Evolutionary conservation across 2,888 invertebrate genomes (phyloP).

Genomic region (Drosophila birchii): DNA sequence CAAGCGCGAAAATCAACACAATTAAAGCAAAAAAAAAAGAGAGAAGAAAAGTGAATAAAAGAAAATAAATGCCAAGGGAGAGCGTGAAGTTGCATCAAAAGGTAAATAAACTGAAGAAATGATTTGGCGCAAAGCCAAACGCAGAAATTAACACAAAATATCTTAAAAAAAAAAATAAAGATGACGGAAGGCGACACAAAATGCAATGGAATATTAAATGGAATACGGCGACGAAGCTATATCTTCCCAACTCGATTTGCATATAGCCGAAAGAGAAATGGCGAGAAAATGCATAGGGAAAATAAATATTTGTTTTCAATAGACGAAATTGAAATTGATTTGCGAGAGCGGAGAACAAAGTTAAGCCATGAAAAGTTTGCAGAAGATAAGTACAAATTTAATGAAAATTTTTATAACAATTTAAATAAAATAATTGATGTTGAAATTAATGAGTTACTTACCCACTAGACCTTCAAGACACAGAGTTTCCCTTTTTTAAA

Average conservation of each 20-base stretch:
- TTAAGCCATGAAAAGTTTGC: background rate
- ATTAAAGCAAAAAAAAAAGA: slow-evolving; percentile 17
- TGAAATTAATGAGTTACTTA: background rate
- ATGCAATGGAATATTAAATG: slow-evolving; percentile 18
- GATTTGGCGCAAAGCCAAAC: slow-evolving; percentile 30
- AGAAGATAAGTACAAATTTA: background rate
- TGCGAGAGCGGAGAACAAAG: background rate
- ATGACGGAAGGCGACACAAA: slow-evolving; percentile 35
- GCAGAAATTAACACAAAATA: slow-evolving; percentile 30
- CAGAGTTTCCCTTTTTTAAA: background rate
- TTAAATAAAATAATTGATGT: background rate
- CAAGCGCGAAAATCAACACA: slow-evolving; percentile 33
- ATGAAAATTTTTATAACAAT: background rate
- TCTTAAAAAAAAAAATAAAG: slow-evolving; percentile 19
- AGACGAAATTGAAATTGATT: slow-evolving; percentile 18
- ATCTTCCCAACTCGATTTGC: slow-evolving; percentile 17
- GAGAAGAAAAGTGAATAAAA: slow-evolving; percentile 15
- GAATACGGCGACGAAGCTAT: slow-evolving; percentile 11
- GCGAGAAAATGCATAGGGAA: slow-evolving; percentile 6
- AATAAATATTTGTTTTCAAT: slow-evolving; percentile 22
- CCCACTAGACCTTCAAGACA: background rate
- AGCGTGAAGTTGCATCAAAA: slow-evolving; percentile 14
- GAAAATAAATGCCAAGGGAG: slow-evolving; percentile 3
- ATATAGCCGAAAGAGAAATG: slow-evolving; percentile 4
- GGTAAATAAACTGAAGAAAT: slow-evolving; percentile 33